phyloP scores from a whole-genome alignment of 2,888 invertebrate species.

The Ptilodon capucinus region DNA sequence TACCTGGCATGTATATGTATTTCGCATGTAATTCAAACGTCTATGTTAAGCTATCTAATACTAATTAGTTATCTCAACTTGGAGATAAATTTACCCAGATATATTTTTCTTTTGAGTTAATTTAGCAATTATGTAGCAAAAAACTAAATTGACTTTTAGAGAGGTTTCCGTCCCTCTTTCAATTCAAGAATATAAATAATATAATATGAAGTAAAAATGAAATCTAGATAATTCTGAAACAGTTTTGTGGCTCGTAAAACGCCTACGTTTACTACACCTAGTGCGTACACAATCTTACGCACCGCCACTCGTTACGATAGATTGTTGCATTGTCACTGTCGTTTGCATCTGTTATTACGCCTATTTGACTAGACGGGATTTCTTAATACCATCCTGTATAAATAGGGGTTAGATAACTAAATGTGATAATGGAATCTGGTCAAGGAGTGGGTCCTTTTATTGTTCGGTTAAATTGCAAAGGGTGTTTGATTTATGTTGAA shows the following conservation, averaged over 20 bases:
- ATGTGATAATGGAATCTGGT: conserved; percentile 23
- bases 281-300: conserved; percentile 36
- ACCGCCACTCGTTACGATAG: conserved; percentile 40
- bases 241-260: background rate
- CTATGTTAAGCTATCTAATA: no score
- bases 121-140: no score
- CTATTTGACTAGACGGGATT: conserved; percentile 39
- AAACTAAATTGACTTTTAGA: no score
- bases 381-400: conserved; percentile 22
- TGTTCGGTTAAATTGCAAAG: background rate
- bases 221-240: no score
- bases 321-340: conserved; percentile 63
- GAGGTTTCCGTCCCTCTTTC: no score
- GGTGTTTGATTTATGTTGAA: background rate
- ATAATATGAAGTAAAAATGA: no score
- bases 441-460: conserved; percentile 9
- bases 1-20: no score
- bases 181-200: no score
- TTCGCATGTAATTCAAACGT: no score
- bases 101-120: no score
- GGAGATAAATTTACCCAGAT: no score
- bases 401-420: conserved; percentile 12
- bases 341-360: conserved; percentile 65
- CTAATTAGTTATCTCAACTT: no score
- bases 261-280: conserved; percentile 24